phyloP scores from a whole-genome alignment of 2,113 vertebrate species.

The Rousettus leschenaultii region DNA sequence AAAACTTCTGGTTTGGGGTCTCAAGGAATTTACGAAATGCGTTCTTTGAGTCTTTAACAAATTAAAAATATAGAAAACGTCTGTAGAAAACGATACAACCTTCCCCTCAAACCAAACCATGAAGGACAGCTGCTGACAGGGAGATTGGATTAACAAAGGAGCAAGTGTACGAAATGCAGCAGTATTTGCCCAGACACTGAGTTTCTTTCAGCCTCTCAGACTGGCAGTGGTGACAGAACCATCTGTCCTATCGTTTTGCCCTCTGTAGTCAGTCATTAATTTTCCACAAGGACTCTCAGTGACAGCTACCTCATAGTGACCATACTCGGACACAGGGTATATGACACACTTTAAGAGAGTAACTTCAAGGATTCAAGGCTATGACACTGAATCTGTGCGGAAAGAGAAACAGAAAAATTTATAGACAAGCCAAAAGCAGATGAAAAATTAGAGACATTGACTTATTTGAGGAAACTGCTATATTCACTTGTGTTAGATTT shows the following conservation, averaged over 20 bases:
- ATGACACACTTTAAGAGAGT: conserved; percentile 78
- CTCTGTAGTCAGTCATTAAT: conserved; percentile 94
- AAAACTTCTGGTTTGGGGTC: background rate
- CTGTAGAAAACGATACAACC: conserved; percentile 49
- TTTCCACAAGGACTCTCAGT: conserved; percentile 89
- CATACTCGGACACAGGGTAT: conserved; percentile 91
- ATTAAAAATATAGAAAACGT: conserved; percentile 74
- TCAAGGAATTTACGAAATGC: conserved; percentile 60
- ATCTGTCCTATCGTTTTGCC: conserved; percentile 93
- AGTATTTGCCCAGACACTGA: conserved; percentile 80
- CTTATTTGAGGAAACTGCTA: background rate
- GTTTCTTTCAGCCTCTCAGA: conserved; percentile 75
- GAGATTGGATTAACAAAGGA: conserved; percentile 79
- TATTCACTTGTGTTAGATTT: conserved; percentile 46
- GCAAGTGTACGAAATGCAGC: conserved; percentile 74
- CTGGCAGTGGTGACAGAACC: conserved; percentile 89
- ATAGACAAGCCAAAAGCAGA: conserved; percentile 41
- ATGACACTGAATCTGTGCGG: conserved; percentile 3
- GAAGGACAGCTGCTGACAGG: conserved; percentile 81
- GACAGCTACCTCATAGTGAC: conserved; percentile 92
- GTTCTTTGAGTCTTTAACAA: conserved; percentile 47
- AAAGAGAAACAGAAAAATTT: conserved; percentile 69
- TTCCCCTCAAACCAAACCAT: conserved; percentile 68
- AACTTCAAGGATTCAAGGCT: conserved; percentile 58
- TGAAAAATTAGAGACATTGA: background rate